Evolutionary conservation across 2,888 invertebrate species (phyloP).

Genomic region (Halictus ligatus): DNA sequence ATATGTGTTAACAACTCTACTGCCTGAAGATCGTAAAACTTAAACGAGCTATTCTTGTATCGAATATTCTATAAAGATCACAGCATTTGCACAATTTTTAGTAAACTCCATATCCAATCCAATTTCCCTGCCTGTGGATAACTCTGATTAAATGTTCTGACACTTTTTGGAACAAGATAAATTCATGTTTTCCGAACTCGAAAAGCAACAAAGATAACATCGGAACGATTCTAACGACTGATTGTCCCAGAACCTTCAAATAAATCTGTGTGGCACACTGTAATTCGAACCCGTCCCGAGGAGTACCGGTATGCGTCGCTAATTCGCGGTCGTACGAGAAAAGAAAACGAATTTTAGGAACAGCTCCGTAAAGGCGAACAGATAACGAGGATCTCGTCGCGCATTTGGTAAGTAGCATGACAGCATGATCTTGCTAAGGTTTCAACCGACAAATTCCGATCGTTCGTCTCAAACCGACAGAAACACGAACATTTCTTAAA

Average conservation of each 20-base stretch:
- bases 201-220: background rate
- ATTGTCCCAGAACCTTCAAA: conserved; percentile 4
- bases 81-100: background rate
- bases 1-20: background rate
- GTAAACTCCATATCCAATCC: background rate
- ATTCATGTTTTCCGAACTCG: background rate
- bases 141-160: background rate
- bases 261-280: conserved; percentile 27
- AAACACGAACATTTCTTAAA: conserved; percentile 28
- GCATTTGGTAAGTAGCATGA: conserved; percentile 54
- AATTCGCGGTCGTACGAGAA: background rate
- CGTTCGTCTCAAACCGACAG: conserved; percentile 32
- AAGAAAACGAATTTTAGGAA: conserved; percentile 3
- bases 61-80: background rate
- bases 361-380: conserved; percentile 1
- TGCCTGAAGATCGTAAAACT: background rate
- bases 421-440: conserved; percentile 61
- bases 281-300: conserved; percentile 23
- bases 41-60: background rate
- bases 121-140: background rate
- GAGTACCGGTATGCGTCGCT: conserved; percentile 32
- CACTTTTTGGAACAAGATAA: background rate
- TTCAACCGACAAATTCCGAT: conserved; percentile 53
- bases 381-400: conserved; percentile 37
- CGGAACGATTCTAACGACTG: background rate